Conservation (phyloP, 2,797 vertebrate genomes). For the Acrossocheilus wenchowensis region DNA sequence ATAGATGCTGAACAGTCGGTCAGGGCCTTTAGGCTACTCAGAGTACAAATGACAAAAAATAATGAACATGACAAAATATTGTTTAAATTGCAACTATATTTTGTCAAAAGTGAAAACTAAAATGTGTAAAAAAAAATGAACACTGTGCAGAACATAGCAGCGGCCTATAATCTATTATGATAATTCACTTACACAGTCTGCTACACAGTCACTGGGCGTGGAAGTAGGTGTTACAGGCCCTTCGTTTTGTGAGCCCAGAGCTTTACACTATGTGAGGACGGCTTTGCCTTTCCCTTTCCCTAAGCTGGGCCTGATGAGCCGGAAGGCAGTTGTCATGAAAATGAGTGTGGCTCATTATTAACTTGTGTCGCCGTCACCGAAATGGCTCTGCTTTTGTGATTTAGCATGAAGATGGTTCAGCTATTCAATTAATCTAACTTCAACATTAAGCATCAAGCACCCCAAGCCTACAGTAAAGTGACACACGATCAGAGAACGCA, state of each 20-base stretch:
- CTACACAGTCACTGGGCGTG: slow-evolving; percentile 9
- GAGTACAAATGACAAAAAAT: background rate
- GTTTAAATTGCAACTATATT: background rate
- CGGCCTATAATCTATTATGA: slow-evolving; percentile 14
- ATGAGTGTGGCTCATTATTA: slow-evolving; percentile 80
- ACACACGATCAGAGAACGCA: slow-evolving; percentile 19
- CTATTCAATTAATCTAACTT: slow-evolving; percentile 72
- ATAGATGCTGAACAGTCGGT: background rate
- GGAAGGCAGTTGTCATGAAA: slow-evolving; percentile 77
- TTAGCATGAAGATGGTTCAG: slow-evolving; percentile 74
- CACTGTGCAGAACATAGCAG: slow-evolving; percentile 50
- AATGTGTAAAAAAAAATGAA: background rate
- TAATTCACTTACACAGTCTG: slow-evolving; percentile 21
- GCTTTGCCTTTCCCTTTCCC: slow-evolving; percentile 5
- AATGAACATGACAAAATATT: background rate
- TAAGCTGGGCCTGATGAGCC: slow-evolving; percentile 77
- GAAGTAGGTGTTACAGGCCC: slow-evolving; percentile 21
- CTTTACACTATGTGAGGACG: background rate
- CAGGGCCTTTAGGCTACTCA: background rate
- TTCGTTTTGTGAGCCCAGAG: slow-evolving; percentile 7
- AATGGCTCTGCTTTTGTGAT: slow-evolving; percentile 73
- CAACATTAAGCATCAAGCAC: slow-evolving; percentile 38
- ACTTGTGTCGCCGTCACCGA: slow-evolving; percentile 64
- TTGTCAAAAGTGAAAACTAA: background rate
- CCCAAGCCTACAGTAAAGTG: slow-evolving; percentile 26